Base-by-base conservation (phyloP, 2,113 vertebrate genomes). In the Triplophysa rosa region DNA sequence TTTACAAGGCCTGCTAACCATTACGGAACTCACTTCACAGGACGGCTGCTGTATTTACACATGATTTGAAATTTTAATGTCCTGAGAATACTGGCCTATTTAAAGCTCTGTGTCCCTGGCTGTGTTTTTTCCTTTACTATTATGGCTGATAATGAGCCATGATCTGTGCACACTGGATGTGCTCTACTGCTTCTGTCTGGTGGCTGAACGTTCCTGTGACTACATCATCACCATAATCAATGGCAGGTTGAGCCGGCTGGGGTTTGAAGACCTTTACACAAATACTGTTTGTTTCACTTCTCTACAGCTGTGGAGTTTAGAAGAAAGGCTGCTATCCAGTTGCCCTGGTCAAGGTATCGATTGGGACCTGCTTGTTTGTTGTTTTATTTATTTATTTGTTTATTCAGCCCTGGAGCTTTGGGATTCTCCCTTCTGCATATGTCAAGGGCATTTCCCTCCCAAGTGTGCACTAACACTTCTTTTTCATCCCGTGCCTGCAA, bases 211-310 rank as follows among this genome's bases (percentile, higher is more conserved):
- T 47, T 26, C 68, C 69, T 81, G 52, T 73, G 56, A 82, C 72
- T 74, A 21, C 45, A 49, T 19, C 75, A 83, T 86, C 84, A 84
- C 76, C 83, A 86, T 86, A 87, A 87, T 88, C 87, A 66, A 87
- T 87, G 79, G 33, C 87, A 81, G 84, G 83, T 83, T 81, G 74
- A 80, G 77, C 71, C 79, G 40, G 19, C 75, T 65, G 82, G 79
- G 82, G 67, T 77, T 84, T 80, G 69, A 78, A 81, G 87, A 79
- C 87, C 87, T 86, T 86, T 88, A 82, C 82, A 81, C 80, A 78
- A 82, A 79, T 64, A 61, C 56, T 72, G 80, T 86, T 86, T 85
- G 79, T 81, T 83, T 84, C 83, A 82, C 37, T 81, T 70, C 47
- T 79, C 23, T 40, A 54, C 10, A 42, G 79, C 63, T 37, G 21